phyloP scores from a whole-genome alignment of 2,113 vertebrate genomes.

The Calidris pugnax region DNA sequence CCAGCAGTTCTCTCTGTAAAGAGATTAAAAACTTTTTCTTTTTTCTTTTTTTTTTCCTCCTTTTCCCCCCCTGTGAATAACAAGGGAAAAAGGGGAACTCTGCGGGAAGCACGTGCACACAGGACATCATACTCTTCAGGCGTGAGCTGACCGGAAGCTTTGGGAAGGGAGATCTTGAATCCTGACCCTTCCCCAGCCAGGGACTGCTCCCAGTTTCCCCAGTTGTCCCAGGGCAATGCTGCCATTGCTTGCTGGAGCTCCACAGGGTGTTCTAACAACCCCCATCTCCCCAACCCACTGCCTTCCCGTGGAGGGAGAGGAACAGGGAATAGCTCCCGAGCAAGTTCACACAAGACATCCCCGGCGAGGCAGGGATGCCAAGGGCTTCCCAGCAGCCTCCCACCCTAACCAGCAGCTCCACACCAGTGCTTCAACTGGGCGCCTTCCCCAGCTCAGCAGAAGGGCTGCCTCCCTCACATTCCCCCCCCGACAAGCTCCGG shows the following conservation, averaged over 20 bases:
- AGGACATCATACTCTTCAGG: background rate
- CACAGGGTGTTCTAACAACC: background rate
- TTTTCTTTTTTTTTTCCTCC: background rate
- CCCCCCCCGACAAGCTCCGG: background rate
- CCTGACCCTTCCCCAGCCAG: too few species aligned
- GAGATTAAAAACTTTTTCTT: background rate
- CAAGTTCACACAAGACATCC: background rate
- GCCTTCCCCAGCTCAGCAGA: background rate
- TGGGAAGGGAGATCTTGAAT: background rate
- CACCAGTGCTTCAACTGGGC: background rate
- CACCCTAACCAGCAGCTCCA: background rate
- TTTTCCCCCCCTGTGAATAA: background rate
- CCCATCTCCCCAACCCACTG: background rate
- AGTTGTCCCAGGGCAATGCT: background rate
- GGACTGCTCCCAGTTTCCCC: background rate
- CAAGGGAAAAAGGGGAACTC: background rate
- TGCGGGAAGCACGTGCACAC: accelerated
- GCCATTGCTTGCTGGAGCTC: background rate
- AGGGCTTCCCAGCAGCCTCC: background rate
- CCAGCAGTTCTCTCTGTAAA: background rate
- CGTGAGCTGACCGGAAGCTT: background rate
- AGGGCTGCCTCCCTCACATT: background rate
- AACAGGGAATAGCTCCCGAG: background rate
- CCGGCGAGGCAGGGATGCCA: background rate
- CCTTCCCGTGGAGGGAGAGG: background rate